A percentile compares a stretch with the other conserved stretches of the same genome.
These are phyloP conservation scores for Drosophila kanapiae DNA, from an alignment of 1,140 invertebrate species.

Conservation along the genomic window DNA sequence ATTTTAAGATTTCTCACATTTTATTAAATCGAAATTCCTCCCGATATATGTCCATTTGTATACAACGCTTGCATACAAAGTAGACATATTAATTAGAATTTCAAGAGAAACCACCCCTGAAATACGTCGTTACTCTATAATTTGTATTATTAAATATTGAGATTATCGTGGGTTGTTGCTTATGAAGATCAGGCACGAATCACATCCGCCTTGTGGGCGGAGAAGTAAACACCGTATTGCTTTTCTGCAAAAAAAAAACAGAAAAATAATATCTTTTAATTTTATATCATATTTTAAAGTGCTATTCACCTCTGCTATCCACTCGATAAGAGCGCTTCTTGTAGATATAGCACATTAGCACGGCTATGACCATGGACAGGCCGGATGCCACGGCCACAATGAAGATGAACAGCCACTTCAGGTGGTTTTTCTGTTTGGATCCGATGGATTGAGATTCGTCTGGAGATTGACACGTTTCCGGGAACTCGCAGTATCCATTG, in stretches of 20 bases:
- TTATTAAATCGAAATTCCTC: no score
- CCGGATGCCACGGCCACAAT: constrained; percentile 9
- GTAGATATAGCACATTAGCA: constrained; percentile 36
- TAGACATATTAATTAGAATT: neutral
- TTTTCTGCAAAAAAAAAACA: constrained; percentile 40
- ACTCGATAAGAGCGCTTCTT: constrained; percentile 42
- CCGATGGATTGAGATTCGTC: neutral
- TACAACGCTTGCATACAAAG: constrained; percentile 1
- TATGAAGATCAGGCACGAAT: constrained; percentile 44
- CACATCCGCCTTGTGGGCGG: constrained; percentile 48
- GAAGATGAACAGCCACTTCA: constrained; percentile 30
- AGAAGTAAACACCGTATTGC: constrained; percentile 56
- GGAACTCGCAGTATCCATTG: constrained; percentile 48
- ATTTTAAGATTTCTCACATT: no score
- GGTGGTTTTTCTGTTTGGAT: neutral
- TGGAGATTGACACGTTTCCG: constrained; percentile 24
- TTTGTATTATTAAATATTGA: constrained; percentile 12
- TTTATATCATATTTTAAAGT: neutral
- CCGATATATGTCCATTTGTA: no score
- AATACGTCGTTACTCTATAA: neutral
- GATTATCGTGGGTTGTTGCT: neutral
- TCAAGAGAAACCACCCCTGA: neutral
- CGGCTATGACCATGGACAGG: constrained; percentile 35
- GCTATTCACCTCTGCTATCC: constrained; percentile 42
- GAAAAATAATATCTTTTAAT: neutral